A percentile compares a stretch with the other conserved stretches of the same genome.
Evolutionary conservation across 2,888 invertebrate genomes (phyloP).

Genomic region (Gnatocerus cornutus): DNA sequence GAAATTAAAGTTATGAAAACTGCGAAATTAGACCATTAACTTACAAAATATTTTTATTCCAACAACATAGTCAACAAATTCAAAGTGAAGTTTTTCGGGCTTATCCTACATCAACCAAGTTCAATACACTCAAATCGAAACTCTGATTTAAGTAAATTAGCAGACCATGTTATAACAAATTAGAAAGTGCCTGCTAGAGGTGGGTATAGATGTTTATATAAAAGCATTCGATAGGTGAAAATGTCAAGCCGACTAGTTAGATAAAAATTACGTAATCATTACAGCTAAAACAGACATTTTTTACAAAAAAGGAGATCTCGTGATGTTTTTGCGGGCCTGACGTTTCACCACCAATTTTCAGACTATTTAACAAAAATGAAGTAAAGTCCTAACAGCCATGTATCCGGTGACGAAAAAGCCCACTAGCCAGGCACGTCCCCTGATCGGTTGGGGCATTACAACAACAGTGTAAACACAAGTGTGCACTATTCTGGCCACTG

Average conservation of each 20-base stretch:
- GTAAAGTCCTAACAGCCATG: constrained; percentile 30
- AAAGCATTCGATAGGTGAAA: constrained; percentile 4
- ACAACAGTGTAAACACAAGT: constrained; percentile 39
- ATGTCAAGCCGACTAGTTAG: constrained; percentile 6
- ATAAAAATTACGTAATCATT: constrained; percentile 7
- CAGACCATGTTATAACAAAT: constrained; percentile 5
- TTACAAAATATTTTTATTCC: too few species aligned
- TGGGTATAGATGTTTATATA: not conserved
- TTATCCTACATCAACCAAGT: not conserved
- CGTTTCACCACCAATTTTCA: not conserved
- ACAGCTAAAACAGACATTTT: constrained; percentile 3
- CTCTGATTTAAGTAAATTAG: constrained; percentile 10
- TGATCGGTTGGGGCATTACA: constrained; percentile 34
- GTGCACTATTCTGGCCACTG: constrained; percentile 26
- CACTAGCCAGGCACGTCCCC: constrained; percentile 35
- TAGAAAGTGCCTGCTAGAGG: constrained; percentile 9
- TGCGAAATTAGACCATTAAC: too few species aligned
- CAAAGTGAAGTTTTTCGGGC: not conserved
- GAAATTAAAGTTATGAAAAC: too few species aligned
- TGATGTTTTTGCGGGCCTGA: not conserved
- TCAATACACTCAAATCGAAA: constrained; percentile 2
- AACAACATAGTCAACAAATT: too few species aligned
- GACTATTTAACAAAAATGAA: constrained; percentile 36
- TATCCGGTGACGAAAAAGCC: constrained; percentile 33
- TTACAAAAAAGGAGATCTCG: constrained; percentile 1